Evolutionary conservation across 2,797 vertebrate genomes (phyloP).

Genomic region (Scomberomorus guttatus): DNA sequence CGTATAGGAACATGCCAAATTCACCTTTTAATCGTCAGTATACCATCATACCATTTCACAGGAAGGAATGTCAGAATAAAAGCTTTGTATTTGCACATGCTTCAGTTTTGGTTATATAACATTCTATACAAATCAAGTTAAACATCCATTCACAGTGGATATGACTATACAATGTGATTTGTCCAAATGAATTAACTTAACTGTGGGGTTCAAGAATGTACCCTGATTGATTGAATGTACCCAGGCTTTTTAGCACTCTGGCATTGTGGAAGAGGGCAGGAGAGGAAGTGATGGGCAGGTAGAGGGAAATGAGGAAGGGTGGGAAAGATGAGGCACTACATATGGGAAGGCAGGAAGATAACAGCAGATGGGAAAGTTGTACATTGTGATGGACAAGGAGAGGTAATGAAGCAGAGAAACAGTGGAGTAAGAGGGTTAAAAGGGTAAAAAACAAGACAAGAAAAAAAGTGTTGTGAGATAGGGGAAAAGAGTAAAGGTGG

Average conservation of each 20-base stretch:
- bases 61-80: neutral
- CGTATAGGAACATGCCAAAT: neutral
- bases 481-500: neutral
- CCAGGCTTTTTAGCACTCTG: conserved; percentile 4
- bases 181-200: neutral
- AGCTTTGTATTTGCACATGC: neutral
- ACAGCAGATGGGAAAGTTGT: conserved; percentile 12
- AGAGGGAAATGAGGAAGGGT: neutral
- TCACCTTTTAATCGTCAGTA: neutral
- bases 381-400: conserved; percentile 35
- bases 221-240: neutral
- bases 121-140: neutral
- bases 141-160: neutral
- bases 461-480: neutral
- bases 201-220: no score
- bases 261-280: neutral
- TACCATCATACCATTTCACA: neutral
- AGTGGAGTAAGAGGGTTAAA: conserved; percentile 24
- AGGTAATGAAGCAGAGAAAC: conserved; percentile 45
- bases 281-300: neutral
- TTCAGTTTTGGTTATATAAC: neutral
- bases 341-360: conserved; percentile 4
- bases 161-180: neutral
- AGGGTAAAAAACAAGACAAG: conserved; percentile 11
- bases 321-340: neutral